phyloP scores from a whole-genome alignment of 2,113 vertebrate species.

The Eptatretus burgeri region DNA sequence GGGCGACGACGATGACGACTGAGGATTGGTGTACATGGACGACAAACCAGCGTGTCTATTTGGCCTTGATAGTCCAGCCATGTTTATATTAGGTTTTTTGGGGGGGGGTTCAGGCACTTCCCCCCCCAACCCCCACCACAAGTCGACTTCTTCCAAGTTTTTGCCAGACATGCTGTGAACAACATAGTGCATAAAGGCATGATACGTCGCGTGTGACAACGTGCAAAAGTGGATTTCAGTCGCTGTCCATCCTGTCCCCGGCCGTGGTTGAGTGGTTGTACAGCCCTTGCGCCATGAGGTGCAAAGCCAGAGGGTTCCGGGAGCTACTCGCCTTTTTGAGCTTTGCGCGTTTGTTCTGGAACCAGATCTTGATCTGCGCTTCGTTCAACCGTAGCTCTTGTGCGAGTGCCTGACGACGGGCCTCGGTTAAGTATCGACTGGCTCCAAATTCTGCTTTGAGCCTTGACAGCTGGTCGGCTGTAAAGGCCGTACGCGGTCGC shows the following conservation, averaged over 20 bases:
- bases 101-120: too few relatives aligned
- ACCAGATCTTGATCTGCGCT: constrained; percentile 86
- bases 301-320: constrained; percentile 48
- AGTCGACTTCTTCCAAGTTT: too few relatives aligned
- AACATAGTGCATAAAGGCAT: too few relatives aligned
- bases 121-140: too few relatives aligned
- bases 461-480: constrained; percentile 56
- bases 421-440: constrained; percentile 63
- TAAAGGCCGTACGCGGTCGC: constrained; percentile 61
- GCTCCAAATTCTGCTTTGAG: constrained; percentile 61
- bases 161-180: too few relatives aligned
- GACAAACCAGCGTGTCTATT: too few relatives aligned
- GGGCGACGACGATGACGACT: too few relatives aligned
- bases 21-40: too few relatives aligned
- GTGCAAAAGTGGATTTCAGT: constrained; percentile 12
- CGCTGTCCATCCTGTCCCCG: constrained; percentile 85
- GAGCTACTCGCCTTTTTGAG: constrained; percentile 53
- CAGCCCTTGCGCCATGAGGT: constrained; percentile 70
- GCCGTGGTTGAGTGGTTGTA: constrained; percentile 67
- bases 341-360: constrained; percentile 74
- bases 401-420: constrained; percentile 50
- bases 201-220: too few relatives aligned
- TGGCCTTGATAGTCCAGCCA: too few relatives aligned
- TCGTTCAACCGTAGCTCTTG: constrained; percentile 61
- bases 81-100: too few relatives aligned